A percentile compares a stretch with the other conserved stretches of the same genome.
Evolutionary conservation across 2,797 vertebrate species (phyloP).

Genomic region (Macropus fuliginosus): DNA sequence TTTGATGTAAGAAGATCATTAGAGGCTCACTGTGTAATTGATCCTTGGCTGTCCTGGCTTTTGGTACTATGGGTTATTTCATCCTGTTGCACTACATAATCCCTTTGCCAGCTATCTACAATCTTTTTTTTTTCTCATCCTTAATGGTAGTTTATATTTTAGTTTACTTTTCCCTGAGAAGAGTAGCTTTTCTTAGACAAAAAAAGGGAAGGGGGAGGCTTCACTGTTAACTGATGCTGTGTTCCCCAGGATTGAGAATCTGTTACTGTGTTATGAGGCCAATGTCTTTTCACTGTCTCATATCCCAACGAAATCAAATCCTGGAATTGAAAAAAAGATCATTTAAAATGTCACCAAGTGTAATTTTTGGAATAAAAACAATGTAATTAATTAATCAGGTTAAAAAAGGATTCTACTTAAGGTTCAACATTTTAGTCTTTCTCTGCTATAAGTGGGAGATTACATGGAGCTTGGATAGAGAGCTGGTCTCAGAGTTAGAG

Average conservation of each 20-base stretch:
- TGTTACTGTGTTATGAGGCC: constrained; percentile 16
- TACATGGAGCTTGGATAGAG: background rate
- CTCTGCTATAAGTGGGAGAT: constrained; percentile 43
- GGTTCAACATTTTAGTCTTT: constrained; percentile 30
- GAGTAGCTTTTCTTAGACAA: constrained; percentile 36
- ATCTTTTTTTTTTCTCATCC: constrained; percentile 68
- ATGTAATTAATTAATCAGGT: background rate
- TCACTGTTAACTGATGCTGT: background rate
- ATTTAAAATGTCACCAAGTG: background rate
- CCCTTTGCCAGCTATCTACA: constrained; percentile 76
- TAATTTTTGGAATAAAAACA: constrained; percentile 13
- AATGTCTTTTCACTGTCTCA: constrained; percentile 31
- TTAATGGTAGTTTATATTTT: constrained; percentile 64
- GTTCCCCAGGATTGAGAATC: constrained; percentile 42
- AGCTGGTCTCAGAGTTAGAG: background rate
- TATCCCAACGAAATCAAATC: background rate
- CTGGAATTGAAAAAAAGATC: background rate
- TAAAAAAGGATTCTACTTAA: constrained; percentile 32
- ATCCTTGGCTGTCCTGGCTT: constrained; percentile 84
- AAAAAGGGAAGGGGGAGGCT: constrained; percentile 45
- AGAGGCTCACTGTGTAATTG: constrained; percentile 91
- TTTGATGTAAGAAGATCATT: constrained; percentile 92
- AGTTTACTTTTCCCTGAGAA: constrained; percentile 60
- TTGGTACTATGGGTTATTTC: constrained; percentile 67
- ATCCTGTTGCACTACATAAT: constrained; percentile 55